A percentile compares a stretch with the other conserved stretches of the same genome.
phyloP scores from a whole-genome alignment of 2,113 vertebrate species.

The Uria lomvia region DNA sequence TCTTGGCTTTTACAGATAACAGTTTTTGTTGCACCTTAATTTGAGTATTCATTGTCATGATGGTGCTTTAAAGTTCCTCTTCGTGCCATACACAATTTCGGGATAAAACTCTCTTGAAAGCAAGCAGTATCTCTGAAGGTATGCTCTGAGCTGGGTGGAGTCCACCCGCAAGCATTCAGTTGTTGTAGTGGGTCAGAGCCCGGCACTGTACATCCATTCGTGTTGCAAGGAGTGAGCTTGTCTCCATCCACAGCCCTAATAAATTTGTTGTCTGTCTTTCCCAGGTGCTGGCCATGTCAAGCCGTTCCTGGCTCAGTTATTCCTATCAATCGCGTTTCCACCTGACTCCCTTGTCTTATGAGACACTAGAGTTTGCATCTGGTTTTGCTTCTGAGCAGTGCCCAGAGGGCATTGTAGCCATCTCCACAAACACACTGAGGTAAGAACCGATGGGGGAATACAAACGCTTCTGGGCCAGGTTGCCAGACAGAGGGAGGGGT shows the following conservation, averaged over 20 bases:
- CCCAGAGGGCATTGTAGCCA: constrained; percentile 97
- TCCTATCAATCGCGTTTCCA: constrained; percentile 98
- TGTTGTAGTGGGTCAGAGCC: not conserved
- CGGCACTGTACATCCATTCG: rapidly evolving
- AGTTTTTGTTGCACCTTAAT: not conserved
- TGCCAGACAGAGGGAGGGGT: not conserved
- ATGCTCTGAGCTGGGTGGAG: not conserved
- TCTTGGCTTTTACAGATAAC: not conserved
- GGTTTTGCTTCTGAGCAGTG: constrained; percentile 98
- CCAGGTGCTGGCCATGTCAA: constrained; percentile 98
- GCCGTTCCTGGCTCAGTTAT: constrained; percentile 97
- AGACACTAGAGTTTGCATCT: constrained; percentile 95
- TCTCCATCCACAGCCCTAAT: not conserved
- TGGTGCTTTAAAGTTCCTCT: not conserved
- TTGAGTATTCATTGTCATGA: not conserved
- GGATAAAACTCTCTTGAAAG: not conserved
- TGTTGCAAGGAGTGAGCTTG: not conserved
- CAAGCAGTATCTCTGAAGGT: not conserved
- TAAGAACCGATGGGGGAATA: constrained; percentile 33
- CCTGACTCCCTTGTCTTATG: constrained; percentile 92
- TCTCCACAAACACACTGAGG: constrained; percentile 98
- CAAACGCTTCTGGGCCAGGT: not conserved
- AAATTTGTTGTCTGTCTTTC: not conserved
- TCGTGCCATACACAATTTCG: rapidly evolving
- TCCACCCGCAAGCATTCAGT: not conserved